Conservation (phyloP, 1,140 invertebrate genomes). For the Bombus soroeensis region DNA sequence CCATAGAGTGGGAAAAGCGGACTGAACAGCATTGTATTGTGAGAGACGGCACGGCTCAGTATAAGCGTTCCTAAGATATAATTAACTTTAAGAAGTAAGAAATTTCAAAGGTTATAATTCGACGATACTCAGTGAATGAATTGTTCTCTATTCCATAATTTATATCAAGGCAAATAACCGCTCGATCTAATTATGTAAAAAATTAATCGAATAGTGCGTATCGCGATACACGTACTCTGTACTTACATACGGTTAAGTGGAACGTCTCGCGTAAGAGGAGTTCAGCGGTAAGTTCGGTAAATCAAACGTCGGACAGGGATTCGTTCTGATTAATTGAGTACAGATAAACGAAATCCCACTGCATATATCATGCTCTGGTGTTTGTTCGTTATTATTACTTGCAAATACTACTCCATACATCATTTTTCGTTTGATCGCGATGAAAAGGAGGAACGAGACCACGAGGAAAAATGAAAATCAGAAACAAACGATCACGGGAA, state of each 20-base stretch:
- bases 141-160: neutral
- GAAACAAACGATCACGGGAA: neutral
- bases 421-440: neutral
- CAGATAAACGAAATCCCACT: conserved; percentile 22
- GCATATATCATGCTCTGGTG: neutral
- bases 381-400: conserved; percentile 8
- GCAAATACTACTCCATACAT: neutral
- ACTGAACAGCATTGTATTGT: too few species aligned
- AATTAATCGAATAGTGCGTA: neutral
- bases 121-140: too few species aligned
- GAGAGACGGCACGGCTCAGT: too few species aligned
- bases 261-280: neutral
- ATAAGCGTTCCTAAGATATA: neutral
- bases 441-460: neutral
- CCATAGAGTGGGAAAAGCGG: too few species aligned
- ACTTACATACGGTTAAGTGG: neutral
- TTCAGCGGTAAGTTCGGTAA: neutral
- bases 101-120: neutral
- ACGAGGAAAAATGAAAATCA: neutral
- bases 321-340: conserved; percentile 28
- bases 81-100: neutral
- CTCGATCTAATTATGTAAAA: neutral
- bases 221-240: neutral
- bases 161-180: neutral
- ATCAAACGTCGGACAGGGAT: neutral